A percentile compares a stretch with the other conserved stretches of the same genome.
phyloP scores from a whole-genome alignment of 2,797 vertebrate species.

The Lates japonicus region DNA sequence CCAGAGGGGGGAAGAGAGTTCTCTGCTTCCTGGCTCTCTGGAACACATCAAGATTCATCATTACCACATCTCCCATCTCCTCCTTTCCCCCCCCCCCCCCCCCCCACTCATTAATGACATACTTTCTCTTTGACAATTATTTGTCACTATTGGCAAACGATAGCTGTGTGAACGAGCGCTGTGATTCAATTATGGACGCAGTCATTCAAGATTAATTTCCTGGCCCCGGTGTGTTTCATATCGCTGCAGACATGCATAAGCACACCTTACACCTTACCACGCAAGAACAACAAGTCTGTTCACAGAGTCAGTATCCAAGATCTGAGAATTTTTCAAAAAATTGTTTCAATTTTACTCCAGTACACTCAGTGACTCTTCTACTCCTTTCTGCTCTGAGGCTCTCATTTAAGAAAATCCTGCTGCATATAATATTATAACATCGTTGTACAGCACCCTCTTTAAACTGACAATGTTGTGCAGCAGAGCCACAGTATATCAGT shows the following conservation, averaged over 20 bases:
- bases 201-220: conserved; percentile 69
- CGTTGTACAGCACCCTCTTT: conserved; percentile 15
- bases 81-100: not conserved
- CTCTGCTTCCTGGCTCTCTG: conserved; percentile 55
- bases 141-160: conserved; percentile 72
- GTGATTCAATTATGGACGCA: conserved; percentile 76
- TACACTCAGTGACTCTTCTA: not conserved
- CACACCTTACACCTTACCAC: conserved; percentile 37
- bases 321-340: conserved; percentile 43
- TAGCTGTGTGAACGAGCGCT: conserved; percentile 51
- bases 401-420: conserved; percentile 6
- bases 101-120: conserved; percentile 69
- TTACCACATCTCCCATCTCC: conserved; percentile 56
- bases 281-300: conserved; percentile 55
- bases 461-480: not conserved
- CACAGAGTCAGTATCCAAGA: conserved; percentile 32
- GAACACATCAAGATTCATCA: conserved; percentile 73
- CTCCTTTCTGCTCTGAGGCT: conserved; percentile 8
- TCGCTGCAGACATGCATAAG: conserved; percentile 51
- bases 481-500: conserved; percentile 22
- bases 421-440: conserved; percentile 1
- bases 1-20: conserved; percentile 43
- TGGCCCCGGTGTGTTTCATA: conserved; percentile 22
- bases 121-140: conserved; percentile 79
- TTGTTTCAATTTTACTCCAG: conserved; percentile 11